Evolutionary conservation across 2,113 vertebrate species (phyloP), one percentile per base, ranked within the genome.

Genomic region (Bostrychus sinensis): DNA sequence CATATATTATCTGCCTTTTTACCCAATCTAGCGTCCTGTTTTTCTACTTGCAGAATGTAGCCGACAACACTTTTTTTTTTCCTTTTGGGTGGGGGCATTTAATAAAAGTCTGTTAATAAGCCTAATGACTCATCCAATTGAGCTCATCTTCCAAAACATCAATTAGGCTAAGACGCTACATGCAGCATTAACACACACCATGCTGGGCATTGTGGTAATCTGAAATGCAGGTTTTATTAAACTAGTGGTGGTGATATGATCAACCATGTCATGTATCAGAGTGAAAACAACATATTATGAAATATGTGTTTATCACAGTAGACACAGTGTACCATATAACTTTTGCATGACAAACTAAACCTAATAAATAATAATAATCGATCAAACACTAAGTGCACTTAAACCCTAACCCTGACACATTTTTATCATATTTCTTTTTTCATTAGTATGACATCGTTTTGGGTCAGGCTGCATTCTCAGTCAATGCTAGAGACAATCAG

Each of bases 1-100:
- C 88, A 90, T 91, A 90, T 84, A 89, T 92, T 91, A 91, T 89
- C 86, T 77, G 84, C 87, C 80, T 84, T 90, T 83, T 88, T 83
- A 84, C 86, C 48, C 86, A 88, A 84, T 77, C 77, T 70, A 70
- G 36, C 56, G 66, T 86, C 66, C 79, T 81, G 81, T 89, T 86
- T 83, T 87, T 86, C 73, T 55, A 59, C 39, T 43, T 59, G 20
- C 62, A 71, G 66, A 79, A 86, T 69, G 80, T 68, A 51, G 48
- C 70, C 72, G 39, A 62, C 75, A 36, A 65, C 26, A 28, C 69
- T 61, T 55, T 69, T 77, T 54, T 72, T 60, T 56, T 53, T 48
- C 53, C 20, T 72, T 87, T 71, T 61, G 42, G 55, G 36, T 46
- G 41, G 65, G 65, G 62, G 50, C 69, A 62, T 86, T 81, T 83